Evolutionary conservation across 2,113 vertebrate genomes (phyloP).

Genomic region (Phrynocephalus versicolor): DNA sequence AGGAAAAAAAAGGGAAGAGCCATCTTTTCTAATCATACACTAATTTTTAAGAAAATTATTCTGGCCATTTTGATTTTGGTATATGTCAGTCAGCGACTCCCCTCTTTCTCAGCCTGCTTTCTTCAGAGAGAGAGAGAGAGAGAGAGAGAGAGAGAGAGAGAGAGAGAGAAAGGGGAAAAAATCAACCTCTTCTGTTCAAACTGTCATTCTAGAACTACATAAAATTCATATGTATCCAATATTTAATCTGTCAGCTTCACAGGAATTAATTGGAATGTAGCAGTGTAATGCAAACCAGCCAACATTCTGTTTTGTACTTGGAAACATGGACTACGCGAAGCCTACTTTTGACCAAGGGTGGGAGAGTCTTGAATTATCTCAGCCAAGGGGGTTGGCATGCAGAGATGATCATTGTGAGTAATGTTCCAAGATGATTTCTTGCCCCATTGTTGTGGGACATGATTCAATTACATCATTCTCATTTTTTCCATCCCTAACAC

Average conservation of each 20-base stretch:
- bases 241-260: conserved; percentile 53
- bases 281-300: conserved; percentile 60
- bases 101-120: background rate
- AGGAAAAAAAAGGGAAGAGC: background rate
- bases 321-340: conserved; percentile 51
- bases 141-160: background rate
- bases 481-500: conserved; percentile 72
- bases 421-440: conserved; percentile 59
- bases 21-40: background rate
- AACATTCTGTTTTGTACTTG: conserved; percentile 54
- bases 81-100: background rate
- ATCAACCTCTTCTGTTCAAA: background rate
- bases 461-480: conserved; percentile 76
- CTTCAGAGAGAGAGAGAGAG: background rate
- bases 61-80: background rate
- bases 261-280: conserved; percentile 52
- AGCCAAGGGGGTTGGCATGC: conserved; percentile 60
- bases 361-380: conserved; percentile 58
- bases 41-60: background rate
- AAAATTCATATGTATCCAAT: conserved; percentile 32
- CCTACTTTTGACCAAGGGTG: conserved; percentile 40
- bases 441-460: conserved; percentile 66
- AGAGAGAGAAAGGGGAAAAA: background rate
- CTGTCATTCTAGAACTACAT: conserved; percentile 14
- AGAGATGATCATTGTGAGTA: conserved; percentile 64